Evolutionary conservation across 2,113 vertebrate species (phyloP).

Genomic region (Lucifuga dentata): DNA sequence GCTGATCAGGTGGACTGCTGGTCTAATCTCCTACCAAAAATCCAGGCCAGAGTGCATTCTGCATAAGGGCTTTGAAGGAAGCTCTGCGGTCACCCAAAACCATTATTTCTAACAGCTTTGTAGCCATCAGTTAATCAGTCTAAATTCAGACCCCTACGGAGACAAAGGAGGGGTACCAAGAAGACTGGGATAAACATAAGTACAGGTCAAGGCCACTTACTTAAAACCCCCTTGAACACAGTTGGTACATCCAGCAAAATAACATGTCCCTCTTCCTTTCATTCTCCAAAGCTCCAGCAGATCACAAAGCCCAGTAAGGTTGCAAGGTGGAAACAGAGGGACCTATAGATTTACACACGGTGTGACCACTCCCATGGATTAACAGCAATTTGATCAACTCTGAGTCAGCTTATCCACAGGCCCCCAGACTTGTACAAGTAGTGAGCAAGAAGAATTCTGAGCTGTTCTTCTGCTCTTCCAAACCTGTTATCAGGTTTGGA

Average conservation of each 20-base stretch:
- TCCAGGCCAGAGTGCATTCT: conserved; percentile 80
- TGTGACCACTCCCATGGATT: conserved; percentile 68
- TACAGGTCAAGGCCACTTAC: conserved; percentile 66
- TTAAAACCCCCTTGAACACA: conserved; percentile 72
- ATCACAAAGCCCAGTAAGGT: conserved; percentile 61
- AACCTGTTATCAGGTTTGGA: too few relatives aligned
- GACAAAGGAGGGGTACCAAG: conserved; percentile 86
- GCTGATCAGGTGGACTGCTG: conserved; percentile 83
- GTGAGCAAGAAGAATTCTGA: conserved; percentile 10
- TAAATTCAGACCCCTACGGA: conserved; percentile 82
- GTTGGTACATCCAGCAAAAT: conserved; percentile 60
- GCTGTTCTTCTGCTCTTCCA: too few relatives aligned
- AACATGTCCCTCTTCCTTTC: conserved; percentile 68
- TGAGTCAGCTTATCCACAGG: conserved; percentile 68
- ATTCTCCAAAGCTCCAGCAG: conserved; percentile 74
- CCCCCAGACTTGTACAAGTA: conserved; percentile 45
- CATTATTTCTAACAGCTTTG: conserved; percentile 87
- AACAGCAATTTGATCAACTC: conserved; percentile 77
- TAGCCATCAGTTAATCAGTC: conserved; percentile 93
- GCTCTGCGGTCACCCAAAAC: conserved; percentile 75
- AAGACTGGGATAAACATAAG: conserved; percentile 75
- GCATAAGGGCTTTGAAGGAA: conserved; percentile 84
- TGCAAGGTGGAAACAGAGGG: conserved; percentile 58
- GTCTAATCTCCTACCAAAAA: conserved; percentile 91
- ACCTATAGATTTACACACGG: conserved; percentile 62